Base-by-base conservation (phyloP, 2,113 vertebrate genomes). In the Pipa parva region DNA sequence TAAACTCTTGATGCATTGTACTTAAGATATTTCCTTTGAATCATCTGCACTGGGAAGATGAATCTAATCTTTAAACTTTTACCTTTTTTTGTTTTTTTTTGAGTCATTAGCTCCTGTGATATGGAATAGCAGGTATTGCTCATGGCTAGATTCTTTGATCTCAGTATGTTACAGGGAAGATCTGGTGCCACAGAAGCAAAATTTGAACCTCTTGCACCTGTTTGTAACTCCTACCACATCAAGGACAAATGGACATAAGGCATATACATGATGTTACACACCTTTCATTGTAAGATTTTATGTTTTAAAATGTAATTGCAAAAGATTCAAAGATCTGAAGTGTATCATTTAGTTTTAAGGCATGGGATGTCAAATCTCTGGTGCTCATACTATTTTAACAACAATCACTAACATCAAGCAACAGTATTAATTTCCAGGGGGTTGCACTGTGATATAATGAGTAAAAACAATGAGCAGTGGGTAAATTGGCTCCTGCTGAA, bases 81-180 rank as follows among this genome's bases (percentile, higher is more conserved):
- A 21, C 39, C 39, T 42, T 15, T n/a, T n/a, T 7, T 6, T 33
- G 31, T 12, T 46, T 20, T 49, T 20, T 21, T 49, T 49, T 49
- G 21, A 49, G 22, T 20, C 21, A 8, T 7, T 49, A 12, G 46
- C 18, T 49, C 22, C 21, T 49, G 21, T 49, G 46, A 49, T 49
- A 49, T 49, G 46, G 46, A 24, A 49, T 49, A 49, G 10, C 46
- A 11, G 12, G 46, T 8, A 22, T 49, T 22, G 46, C 46, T 49
- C 46, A 21, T 49, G 21, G 21, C 46, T 49, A 49, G 46, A 9
- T 49, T 49, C 46, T 49, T 49, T 49, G 46, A 49, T 49, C 46
- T 13, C 22, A 22, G 46, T 49, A 22, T 49, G 5, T 21, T 49
- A 20, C 2, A 49, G 46, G 22, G 4, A 24, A 4, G 46, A 20